Evolutionary conservation across 2,797 vertebrate species (phyloP), one percentile per base, ranked within the genome.

Genomic region (Petrocephalus sullivani): DNA sequence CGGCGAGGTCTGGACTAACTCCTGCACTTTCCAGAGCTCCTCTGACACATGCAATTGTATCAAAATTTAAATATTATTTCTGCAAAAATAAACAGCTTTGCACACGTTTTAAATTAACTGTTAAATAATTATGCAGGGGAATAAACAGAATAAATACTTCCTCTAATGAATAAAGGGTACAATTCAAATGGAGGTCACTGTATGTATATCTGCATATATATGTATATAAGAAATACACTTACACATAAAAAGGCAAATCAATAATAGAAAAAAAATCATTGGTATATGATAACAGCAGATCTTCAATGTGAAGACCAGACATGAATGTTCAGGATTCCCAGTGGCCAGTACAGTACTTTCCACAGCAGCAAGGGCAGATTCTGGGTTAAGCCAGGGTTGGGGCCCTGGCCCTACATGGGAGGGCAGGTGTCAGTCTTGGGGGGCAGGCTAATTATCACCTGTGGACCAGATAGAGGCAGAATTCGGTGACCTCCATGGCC

Each of bases 231-330:
- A 91, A 86, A 89, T 91, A 91, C 89, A 91, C 92, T 90, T 93
- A 92, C 92, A 93, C 87, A 91, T 92, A 92, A 90, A 89, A 92
- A 92, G 89, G 85, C 89, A 90, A 87, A 89, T 89, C 89, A 90
- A 92, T 87, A 88, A 90, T 84, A 88, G 89, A 92, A 89, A 60
- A n/a, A 81, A 85, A 57, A 82, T 91, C 89, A 89, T 88, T 88
- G 89, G 87, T 89, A 57, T 88, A 85, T 58, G 85, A 64, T 49
- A 88, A 89, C 64, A 88, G 82, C 67, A 86, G 89, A 92, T 93
- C 95, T 95, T 95, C 94, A 95, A 94, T 95, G 93, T 95, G 94
- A 95, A 95, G 94, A 95, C 91, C 91, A 78, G 86, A 85, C 91
- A 90, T 89, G 57, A 51, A 89, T 86, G 61, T 90, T 85, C 91